A percentile compares a stretch with the other conserved stretches of the same genome.
These are phyloP conservation scores for Conus canariensis DNA, from an alignment of 2,888 invertebrate genomes.

Conservation along the genomic window DNA sequence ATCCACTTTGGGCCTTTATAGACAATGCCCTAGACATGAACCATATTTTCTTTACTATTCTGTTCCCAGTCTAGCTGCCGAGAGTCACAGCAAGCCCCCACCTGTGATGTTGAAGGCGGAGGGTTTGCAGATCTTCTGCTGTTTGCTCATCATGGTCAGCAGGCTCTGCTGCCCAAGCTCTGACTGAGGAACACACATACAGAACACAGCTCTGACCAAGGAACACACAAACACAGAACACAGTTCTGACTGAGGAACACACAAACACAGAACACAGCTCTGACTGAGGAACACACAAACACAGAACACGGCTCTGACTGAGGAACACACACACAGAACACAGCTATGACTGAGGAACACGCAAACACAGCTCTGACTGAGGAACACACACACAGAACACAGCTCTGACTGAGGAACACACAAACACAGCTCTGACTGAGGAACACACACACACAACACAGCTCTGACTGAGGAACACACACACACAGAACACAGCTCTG, in stretches of 20 bases:
- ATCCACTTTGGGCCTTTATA: too few relatives aligned
- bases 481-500: too few relatives aligned
- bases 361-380: too few relatives aligned
- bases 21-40: too few relatives aligned
- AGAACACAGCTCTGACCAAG: not conserved
- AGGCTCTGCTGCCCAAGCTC: slow-evolving; percentile 54
- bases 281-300: not conserved
- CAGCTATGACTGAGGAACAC: too few relatives aligned
- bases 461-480: too few relatives aligned
- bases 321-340: not conserved
- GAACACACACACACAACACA: too few relatives aligned
- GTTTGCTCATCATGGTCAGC: slow-evolving; percentile 76
- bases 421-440: too few relatives aligned
- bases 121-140: slow-evolving; percentile 85
- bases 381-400: too few relatives aligned
- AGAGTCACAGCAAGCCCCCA: slow-evolving; percentile 43
- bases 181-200: slow-evolving; percentile 45
- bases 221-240: not conserved
- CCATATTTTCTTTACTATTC: too few relatives aligned
- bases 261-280: not conserved
- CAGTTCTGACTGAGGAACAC: not conserved
- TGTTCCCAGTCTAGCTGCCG: too few relatives aligned
- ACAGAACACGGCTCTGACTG: not conserved
- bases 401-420: too few relatives aligned
- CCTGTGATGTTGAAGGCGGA: slow-evolving; percentile 81